Conservation (phyloP, 2,797 vertebrate genomes). For the Acropternis orthonyx region DNA sequence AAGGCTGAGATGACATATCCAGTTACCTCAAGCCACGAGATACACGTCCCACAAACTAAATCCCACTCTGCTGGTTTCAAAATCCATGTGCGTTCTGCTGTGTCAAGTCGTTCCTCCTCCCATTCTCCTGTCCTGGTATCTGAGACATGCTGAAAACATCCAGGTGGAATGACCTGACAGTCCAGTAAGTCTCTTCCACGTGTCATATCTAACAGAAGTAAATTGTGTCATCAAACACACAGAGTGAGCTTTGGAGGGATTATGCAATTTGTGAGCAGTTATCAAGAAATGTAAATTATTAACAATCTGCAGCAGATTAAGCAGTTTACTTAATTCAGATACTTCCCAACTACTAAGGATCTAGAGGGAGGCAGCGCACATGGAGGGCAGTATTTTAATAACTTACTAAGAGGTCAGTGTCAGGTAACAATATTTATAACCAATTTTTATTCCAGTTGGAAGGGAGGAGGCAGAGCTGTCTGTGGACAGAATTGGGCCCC, state of each 20-base stretch:
- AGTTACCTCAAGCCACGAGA: not conserved
- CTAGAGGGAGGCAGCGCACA: not conserved
- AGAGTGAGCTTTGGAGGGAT: not conserved
- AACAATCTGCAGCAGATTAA: not conserved
- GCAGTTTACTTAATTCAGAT: not conserved
- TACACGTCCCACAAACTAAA: not conserved
- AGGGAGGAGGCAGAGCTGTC: not conserved
- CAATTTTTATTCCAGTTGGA: not conserved
- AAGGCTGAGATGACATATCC: rapidly evolving
- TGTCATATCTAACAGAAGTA: not conserved
- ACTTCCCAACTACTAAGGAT: not conserved
- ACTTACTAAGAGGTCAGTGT: not conserved
- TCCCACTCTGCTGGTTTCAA: not conserved
- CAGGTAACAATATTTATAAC: not conserved
- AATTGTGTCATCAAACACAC: not conserved
- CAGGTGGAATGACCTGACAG: not conserved
- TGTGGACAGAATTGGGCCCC: not conserved
- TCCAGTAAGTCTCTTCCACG: not conserved
- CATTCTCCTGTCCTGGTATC: not conserved
- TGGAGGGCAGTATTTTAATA: not conserved
- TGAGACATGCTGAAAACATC: not conserved
- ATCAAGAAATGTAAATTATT: conserved; percentile 9
- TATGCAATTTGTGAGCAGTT: not conserved
- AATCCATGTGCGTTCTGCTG: not conserved
- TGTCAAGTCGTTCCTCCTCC: not conserved